Percentiles rank a stretch among this genome's conserved stretches.
Conservation (phyloP, 2,888 invertebrate species). For the Leptopilina myrica region DNA sequence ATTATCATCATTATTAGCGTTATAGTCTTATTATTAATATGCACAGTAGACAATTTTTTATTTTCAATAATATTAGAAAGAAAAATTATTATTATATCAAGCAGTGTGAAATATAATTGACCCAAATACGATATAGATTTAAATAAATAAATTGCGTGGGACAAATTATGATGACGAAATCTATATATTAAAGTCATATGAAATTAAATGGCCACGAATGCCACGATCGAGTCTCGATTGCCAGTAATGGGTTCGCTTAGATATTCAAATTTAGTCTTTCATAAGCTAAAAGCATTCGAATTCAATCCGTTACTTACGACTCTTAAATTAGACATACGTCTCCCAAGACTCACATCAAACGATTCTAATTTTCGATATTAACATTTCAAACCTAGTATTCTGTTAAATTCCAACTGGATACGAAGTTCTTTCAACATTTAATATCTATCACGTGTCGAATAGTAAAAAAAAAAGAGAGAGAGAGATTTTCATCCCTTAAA, state of each 20-base stretch:
- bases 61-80: too few species aligned
- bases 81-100: too few species aligned
- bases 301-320: background rate
- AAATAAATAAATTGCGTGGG: constrained; percentile 29
- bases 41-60: too few species aligned
- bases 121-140: background rate
- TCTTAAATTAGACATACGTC: background rate
- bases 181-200: constrained; percentile 5
- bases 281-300: background rate
- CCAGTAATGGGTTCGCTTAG: constrained; percentile 21
- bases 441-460: background rate
- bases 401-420: background rate
- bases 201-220: background rate
- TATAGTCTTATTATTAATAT: too few species aligned
- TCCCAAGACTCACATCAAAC: background rate
- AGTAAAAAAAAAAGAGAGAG: background rate
- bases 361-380: background rate
- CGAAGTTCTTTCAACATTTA: background rate
- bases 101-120: background rate
- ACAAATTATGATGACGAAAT: constrained; percentile 5
- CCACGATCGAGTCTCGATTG: constrained; percentile 18
- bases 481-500: too few species aligned
- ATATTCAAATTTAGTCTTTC: constrained; percentile 1
- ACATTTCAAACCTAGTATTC: constrained; percentile 5
- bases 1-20: too few species aligned